Evolutionary conservation across 2,797 vertebrate species (phyloP).

Genomic region (Psittacula derbiana): DNA sequence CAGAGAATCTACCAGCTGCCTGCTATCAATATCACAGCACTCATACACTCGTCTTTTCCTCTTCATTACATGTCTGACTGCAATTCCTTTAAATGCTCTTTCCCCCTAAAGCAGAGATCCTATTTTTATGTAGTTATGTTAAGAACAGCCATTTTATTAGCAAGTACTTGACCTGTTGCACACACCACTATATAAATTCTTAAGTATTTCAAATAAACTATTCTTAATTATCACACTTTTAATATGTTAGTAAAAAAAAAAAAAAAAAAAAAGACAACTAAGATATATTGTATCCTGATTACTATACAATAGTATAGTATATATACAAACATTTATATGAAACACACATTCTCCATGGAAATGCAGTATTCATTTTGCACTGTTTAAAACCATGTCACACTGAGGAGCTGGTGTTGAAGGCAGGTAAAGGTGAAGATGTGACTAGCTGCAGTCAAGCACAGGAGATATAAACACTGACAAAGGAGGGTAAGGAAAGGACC

Average conservation of each 20-base stretch:
- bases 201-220: background rate
- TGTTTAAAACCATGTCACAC: background rate
- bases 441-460: background rate
- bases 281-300: background rate
- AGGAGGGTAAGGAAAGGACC: background rate
- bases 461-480: background rate
- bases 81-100: background rate
- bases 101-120: background rate
- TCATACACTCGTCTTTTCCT: background rate
- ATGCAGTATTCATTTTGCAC: background rate
- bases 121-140: background rate
- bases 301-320: background rate
- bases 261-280: background rate
- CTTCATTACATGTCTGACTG: background rate
- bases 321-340: background rate
- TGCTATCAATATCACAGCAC: background rate
- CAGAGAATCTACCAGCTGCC: slow-evolving; percentile 50
- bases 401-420: background rate
- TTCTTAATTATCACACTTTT: background rate
- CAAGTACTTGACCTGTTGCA: background rate
- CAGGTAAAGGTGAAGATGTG: background rate
- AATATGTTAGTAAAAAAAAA: background rate
- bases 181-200: background rate
- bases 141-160: slow-evolving; percentile 16
- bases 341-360: background rate